Percentiles rank a stretch among this genome's conserved stretches.
Evolutionary conservation across 2,113 vertebrate genomes (phyloP).

Genomic region (Trematomus loennbergii): DNA sequence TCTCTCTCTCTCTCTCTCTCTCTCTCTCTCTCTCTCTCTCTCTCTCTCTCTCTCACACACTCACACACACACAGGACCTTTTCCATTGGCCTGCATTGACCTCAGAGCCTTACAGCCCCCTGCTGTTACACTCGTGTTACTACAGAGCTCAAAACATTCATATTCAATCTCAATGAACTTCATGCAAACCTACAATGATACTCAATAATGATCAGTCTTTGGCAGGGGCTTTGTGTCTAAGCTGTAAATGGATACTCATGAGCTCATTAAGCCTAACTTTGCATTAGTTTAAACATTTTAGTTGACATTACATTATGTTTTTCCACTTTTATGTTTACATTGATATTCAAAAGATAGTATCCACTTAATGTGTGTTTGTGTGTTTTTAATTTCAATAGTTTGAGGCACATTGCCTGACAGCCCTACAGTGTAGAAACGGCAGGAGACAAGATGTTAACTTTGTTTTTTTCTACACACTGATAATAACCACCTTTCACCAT

Average conservation of each 20-base stretch:
- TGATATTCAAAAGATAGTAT: no score
- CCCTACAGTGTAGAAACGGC: no score
- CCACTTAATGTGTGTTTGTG: background rate
- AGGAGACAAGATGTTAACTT: no score
- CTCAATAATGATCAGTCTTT: no score
- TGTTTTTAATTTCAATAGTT: no score
- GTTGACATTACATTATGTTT: no score
- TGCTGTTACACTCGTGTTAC: slow-evolving; percentile 63
- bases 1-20: no score
- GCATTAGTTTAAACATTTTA: background rate
- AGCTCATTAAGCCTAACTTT: background rate
- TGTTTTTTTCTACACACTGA: background rate
- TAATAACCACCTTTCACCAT: background rate
- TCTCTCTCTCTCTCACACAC: no score
- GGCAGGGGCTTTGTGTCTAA: background rate
- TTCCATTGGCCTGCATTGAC: slow-evolving; percentile 41
- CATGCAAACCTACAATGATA: background rate
- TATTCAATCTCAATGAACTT: background rate
- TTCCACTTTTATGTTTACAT: no score
- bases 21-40: no score
- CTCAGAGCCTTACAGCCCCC: slow-evolving; percentile 61
- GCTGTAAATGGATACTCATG: background rate
- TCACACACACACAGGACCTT: slow-evolving; percentile 1
- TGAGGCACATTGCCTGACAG: no score
- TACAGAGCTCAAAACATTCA: slow-evolving; percentile 30